phyloP scores from a whole-genome alignment of 2,797 vertebrate species.

The Neopelma chrysocephalum region DNA sequence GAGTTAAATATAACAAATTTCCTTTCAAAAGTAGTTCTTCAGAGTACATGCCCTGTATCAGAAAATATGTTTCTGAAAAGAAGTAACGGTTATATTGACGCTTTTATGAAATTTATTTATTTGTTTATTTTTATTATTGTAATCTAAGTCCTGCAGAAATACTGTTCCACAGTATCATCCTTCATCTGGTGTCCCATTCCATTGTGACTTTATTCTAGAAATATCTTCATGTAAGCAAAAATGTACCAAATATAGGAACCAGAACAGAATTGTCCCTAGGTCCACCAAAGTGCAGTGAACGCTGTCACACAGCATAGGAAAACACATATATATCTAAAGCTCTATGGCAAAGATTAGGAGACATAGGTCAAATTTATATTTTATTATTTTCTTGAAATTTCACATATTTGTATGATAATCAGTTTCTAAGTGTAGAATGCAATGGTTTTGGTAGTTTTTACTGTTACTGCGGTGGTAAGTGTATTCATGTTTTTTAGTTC shows the following conservation, averaged over 20 bases:
- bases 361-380: not conserved
- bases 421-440: not conserved
- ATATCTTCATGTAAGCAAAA: not conserved
- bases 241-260: not conserved
- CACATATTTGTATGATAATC: not conserved
- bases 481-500: not conserved
- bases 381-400: not conserved
- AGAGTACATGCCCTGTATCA: not conserved
- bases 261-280: not conserved
- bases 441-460: not conserved
- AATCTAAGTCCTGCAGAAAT: not conserved
- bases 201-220: not conserved
- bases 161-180: not conserved
- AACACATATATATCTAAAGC: not conserved
- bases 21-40: not conserved
- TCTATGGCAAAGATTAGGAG: not conserved
- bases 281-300: not conserved
- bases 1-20: not conserved
- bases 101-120: not conserved
- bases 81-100: not conserved
- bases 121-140: not conserved
- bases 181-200: not conserved
- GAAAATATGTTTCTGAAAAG: not conserved
- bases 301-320: not conserved
- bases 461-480: not conserved